Evolutionary conservation across 2,113 vertebrate species (phyloP).

Genomic region (Anser brachyrhynchus): DNA sequence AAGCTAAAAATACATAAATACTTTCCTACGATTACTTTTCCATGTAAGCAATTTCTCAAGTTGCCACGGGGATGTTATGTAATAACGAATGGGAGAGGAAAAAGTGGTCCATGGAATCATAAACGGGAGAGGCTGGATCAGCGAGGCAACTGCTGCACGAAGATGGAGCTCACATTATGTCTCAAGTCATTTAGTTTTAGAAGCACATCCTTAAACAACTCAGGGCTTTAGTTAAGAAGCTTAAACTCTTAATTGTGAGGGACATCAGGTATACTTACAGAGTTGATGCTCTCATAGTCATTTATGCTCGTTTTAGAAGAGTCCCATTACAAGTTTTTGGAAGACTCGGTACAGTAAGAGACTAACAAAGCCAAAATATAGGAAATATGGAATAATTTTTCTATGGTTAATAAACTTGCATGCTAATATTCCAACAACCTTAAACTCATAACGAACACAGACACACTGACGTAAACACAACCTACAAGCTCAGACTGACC

Average conservation of each 20-base stretch:
- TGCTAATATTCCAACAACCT: neutral
- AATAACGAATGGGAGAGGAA: conserved; percentile 13
- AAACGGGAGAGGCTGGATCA: neutral
- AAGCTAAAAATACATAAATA: conserved; percentile 67
- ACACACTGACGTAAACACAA: neutral
- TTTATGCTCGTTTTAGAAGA: neutral
- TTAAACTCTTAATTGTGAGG: neutral
- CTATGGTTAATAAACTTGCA: neutral
- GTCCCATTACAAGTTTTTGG: neutral
- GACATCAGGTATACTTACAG: neutral
- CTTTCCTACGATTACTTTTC: conserved; percentile 49
- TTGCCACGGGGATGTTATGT: neutral
- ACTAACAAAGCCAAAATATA: neutral
- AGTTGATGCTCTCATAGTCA: neutral
- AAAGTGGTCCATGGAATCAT: neutral
- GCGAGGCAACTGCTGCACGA: neutral
- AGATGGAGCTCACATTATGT: neutral
- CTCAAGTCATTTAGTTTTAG: too few species aligned
- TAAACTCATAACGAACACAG: neutral
- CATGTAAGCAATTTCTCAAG: conserved; percentile 48
- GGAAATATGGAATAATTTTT: neutral
- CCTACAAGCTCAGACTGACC: neutral
- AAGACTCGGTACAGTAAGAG: neutral
- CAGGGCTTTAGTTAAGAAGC: too few species aligned
- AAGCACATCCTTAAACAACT: too few species aligned